Conservation (phyloP, 2,113 vertebrate genomes). For the Silurus asotus region DNA sequence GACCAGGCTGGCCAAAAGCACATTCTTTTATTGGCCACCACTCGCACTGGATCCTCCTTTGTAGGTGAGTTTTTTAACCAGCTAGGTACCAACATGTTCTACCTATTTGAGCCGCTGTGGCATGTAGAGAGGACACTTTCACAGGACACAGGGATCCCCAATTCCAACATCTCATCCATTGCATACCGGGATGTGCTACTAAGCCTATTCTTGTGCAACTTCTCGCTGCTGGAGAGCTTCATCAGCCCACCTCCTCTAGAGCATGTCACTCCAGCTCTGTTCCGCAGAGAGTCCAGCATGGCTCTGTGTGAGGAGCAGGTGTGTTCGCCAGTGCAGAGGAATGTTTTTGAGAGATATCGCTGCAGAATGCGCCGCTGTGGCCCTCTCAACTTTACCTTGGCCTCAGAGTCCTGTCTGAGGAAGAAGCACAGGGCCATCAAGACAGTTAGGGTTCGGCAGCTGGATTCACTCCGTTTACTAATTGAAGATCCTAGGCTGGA, state of each 20-base stretch:
- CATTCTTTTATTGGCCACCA: slow-evolving; percentile 89
- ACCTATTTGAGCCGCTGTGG: slow-evolving; percentile 95
- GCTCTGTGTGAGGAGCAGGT: slow-evolving; percentile 88
- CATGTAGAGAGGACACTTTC: slow-evolving; percentile 84
- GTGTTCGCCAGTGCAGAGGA: slow-evolving; percentile 81
- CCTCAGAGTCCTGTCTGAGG: slow-evolving; percentile 78
- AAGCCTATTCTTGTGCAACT: slow-evolving; percentile 87
- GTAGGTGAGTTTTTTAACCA: slow-evolving; percentile 98
- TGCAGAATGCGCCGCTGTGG: slow-evolving; percentile 88
- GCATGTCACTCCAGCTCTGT: slow-evolving; percentile 83
- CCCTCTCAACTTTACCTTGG: slow-evolving; percentile 90
- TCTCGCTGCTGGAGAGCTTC: slow-evolving; percentile 86
- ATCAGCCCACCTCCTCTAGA: slow-evolving; percentile 80
- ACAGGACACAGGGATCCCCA: slow-evolving; percentile 72
- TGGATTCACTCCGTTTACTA: slow-evolving; percentile 85
- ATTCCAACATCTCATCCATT: slow-evolving; percentile 72
- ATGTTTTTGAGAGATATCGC: slow-evolving; percentile 86
- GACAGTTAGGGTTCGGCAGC: slow-evolving; percentile 85
- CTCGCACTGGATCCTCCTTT: slow-evolving; percentile 92
- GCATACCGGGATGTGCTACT: slow-evolving; percentile 89
- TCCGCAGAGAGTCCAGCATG: slow-evolving; percentile 88
- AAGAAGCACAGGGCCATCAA: slow-evolving; percentile 89
- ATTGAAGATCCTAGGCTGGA: slow-evolving; percentile 86
- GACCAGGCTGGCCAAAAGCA: slow-evolving; percentile 71
- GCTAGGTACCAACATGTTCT: slow-evolving; percentile 88